These are phyloP conservation scores for Dryomyza anilis DNA, from an alignment of 2,888 invertebrate species.

Conservation along the genomic window DNA sequence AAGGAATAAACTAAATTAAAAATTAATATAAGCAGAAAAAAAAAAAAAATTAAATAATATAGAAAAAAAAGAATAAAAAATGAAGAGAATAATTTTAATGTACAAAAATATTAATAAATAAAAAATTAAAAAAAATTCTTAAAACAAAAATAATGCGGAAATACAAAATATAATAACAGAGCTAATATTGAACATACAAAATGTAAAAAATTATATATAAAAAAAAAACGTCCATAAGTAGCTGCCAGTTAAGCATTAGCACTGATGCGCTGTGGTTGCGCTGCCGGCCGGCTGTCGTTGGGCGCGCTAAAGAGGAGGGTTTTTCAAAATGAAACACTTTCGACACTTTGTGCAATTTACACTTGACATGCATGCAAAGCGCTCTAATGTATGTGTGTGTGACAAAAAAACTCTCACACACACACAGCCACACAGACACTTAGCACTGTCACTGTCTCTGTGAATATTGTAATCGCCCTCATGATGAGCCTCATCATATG, in stretches of 20 bases:
- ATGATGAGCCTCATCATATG: constrained; percentile 43
- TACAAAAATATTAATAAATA: background rate
- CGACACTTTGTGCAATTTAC: constrained; percentile 24
- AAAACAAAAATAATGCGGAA: background rate
- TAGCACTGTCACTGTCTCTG: background rate
- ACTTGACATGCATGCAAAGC: constrained; percentile 22
- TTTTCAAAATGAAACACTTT: constrained; percentile 9
- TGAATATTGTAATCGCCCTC: constrained; percentile 1
- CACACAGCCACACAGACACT: background rate
- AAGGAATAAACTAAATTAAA: no score
- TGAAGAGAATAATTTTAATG: background rate
- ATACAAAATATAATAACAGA: no score
- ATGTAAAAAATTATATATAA: background rate
- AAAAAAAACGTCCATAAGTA: background rate
- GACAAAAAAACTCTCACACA: background rate
- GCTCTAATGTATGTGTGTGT: background rate
- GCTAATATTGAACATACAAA: background rate
- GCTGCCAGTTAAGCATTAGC: background rate
- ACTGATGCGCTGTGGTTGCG: background rate
- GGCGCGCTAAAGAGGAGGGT: background rate
- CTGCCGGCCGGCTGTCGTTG: background rate
- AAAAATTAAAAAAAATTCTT: background rate
- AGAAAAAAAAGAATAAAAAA: background rate
- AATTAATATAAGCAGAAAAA: no score
- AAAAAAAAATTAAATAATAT: no score